Evolutionary conservation across 23 tunicate genomes (phyloP).

Genomic region (Ciona savignyi): DNA sequence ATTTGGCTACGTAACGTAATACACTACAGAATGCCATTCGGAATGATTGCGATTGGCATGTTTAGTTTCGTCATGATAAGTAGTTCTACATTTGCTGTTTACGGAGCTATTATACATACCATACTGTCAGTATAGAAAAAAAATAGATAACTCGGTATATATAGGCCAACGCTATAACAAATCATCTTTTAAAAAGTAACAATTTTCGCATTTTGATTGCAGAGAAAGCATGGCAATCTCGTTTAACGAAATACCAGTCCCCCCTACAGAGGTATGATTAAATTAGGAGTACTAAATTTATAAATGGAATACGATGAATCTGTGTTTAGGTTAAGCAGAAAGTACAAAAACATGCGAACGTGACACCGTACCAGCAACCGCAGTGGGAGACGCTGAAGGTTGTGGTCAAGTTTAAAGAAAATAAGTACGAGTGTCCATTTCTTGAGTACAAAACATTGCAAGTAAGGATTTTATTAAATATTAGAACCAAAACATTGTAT

Average conservation of each 20-base stretch:
- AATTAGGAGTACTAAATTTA: no score
- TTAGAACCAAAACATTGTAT: neutral
- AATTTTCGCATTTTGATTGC: neutral
- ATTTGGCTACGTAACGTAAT: no score
- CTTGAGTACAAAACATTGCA: conserved; percentile 54
- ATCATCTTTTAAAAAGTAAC: no score
- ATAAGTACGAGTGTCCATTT: conserved; percentile 25
- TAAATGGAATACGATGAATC: neutral
- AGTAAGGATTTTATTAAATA: conserved; percentile 14
- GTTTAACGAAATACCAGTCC: neutral
- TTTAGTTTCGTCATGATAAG: no score
- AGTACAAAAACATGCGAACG: conserved; percentile 9
- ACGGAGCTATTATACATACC: no score
- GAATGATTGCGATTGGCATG: no score
- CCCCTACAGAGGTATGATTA: conserved; percentile 3
- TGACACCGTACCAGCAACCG: conserved; percentile 26
- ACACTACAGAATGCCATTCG: no score
- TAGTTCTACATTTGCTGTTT: no score
- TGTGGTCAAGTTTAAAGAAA: conserved; percentile 24
- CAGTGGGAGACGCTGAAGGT: conserved; percentile 34
- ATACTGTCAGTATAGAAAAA: no score
- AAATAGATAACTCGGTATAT: no score
- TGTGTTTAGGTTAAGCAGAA: neutral
- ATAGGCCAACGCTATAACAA: no score
- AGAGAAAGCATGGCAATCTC: conserved; percentile 21